Percentiles rank a stretch among this genome's conserved stretches.
Evolutionary conservation across 1,140 invertebrate genomes (phyloP).

Genomic region (Rhopalosiphum maidis): DNA sequence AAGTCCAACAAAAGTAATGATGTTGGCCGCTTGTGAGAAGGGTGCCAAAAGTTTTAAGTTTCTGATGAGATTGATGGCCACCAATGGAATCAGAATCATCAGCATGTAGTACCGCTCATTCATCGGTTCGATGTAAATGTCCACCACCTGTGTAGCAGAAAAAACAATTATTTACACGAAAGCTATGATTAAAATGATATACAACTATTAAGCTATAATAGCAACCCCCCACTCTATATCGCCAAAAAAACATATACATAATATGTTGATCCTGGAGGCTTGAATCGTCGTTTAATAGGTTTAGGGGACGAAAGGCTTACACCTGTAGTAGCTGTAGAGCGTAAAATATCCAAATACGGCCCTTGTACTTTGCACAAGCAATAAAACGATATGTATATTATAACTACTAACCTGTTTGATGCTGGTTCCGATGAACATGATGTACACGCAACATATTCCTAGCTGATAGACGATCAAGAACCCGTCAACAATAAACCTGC

Average conservation of each 20-base stretch:
- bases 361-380: neutral
- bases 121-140: slow-evolving; percentile 63
- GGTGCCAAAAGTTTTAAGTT: slow-evolving; percentile 81
- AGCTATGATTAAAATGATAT: too few relatives aligned
- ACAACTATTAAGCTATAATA: neutral
- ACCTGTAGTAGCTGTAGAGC: neutral
- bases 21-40: slow-evolving; percentile 81
- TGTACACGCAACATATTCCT: slow-evolving; percentile 89
- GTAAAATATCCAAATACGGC: neutral
- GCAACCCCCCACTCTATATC: neutral
- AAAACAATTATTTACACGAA: neutral
- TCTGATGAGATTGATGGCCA: slow-evolving; percentile 75
- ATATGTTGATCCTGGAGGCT: neutral
- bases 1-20: slow-evolving; percentile 74
- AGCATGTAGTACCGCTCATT: slow-evolving; percentile 67
- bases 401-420: slow-evolving; percentile 68
- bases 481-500: slow-evolving; percentile 69
- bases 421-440: slow-evolving; percentile 82
- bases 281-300: neutral
- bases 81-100: slow-evolving; percentile 72
- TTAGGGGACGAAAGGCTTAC: too few relatives aligned
- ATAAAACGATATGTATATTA: neutral
- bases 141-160: slow-evolving; percentile 63
- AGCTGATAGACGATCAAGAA: slow-evolving; percentile 86
- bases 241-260: neutral